Conservation (phyloP, 2,113 vertebrate species). For the Lanius ludovicianus region DNA sequence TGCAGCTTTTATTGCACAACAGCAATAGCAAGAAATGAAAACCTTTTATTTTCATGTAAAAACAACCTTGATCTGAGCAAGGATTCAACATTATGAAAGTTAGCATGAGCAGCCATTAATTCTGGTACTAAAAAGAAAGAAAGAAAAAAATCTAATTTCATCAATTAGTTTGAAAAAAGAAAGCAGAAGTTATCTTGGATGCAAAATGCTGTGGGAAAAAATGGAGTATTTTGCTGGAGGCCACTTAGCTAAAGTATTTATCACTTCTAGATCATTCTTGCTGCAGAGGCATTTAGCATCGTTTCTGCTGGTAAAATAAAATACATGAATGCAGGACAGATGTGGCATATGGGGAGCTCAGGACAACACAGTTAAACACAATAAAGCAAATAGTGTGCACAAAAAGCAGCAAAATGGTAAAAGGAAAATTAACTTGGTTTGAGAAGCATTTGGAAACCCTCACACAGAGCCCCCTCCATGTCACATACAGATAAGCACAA, state of each 20-base stretch:
- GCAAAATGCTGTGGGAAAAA: not conserved
- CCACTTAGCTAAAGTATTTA: not conserved
- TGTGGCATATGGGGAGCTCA: not conserved
- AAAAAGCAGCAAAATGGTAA: not conserved
- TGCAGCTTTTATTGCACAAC: not conserved
- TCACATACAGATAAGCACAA: not conserved
- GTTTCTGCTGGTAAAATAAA: not conserved
- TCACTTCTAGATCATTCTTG: not conserved
- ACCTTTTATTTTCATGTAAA: not conserved
- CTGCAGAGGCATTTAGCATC: not conserved
- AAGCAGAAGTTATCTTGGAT: not conserved
- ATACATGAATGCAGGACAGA: not conserved
- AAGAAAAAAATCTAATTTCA: not conserved
- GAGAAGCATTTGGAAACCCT: not conserved
- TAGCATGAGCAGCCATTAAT: not conserved
- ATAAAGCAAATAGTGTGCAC: not conserved
- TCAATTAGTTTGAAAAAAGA: not conserved
- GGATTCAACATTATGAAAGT: not conserved
- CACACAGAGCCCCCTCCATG: not conserved
- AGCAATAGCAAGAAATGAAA: not conserved
- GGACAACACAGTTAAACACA: not conserved
- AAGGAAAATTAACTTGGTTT: not conserved
- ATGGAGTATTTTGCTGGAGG: not conserved
- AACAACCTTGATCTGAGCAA: not conserved
- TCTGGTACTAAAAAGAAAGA: not conserved